These are phyloP conservation scores for Pelobates fuscus DNA, from an alignment of 2,113 vertebrate genomes.

Conservation along the genomic window DNA sequence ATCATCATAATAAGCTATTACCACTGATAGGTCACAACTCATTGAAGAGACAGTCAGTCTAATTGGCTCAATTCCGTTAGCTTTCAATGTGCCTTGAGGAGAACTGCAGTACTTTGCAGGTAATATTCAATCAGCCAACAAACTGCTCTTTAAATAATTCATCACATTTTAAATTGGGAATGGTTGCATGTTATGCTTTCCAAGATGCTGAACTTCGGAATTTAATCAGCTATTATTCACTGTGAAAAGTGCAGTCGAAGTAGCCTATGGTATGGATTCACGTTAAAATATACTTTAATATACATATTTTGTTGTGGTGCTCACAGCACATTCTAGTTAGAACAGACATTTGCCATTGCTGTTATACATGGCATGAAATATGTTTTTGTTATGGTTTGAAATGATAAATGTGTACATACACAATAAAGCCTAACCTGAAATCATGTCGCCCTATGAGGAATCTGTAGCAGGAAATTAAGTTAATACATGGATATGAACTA, in stretches of 20 bases:
- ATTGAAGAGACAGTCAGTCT: conserved; percentile 74
- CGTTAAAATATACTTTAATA: no score
- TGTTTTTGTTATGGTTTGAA: no score
- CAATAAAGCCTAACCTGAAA: no score
- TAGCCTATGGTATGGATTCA: no score
- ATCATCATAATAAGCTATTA: conserved; percentile 86
- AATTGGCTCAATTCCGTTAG: conserved; percentile 75
- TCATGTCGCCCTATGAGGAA: no score
- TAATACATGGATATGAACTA: no score
- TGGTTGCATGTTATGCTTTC: conserved; percentile 53
- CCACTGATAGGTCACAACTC: conserved; percentile 79
- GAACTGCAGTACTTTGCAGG: conserved; percentile 63
- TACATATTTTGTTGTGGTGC: no score
- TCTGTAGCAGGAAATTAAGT: no score
- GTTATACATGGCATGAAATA: no score
- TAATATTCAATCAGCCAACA: conserved; percentile 71
- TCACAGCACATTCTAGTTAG: no score
- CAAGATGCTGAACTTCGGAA: conserved; percentile 53
- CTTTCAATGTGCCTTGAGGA: conserved; percentile 67
- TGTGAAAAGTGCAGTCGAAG: conserved; percentile 7
- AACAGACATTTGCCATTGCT: no score
- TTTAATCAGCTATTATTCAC: conserved; percentile 48
- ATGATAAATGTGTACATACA: no score
- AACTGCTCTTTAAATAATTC: conserved; percentile 72
- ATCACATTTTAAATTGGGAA: conserved; percentile 57